Conservation (phyloP, 2,888 invertebrate species). For the Cataglyphis rosenhaueri region DNA sequence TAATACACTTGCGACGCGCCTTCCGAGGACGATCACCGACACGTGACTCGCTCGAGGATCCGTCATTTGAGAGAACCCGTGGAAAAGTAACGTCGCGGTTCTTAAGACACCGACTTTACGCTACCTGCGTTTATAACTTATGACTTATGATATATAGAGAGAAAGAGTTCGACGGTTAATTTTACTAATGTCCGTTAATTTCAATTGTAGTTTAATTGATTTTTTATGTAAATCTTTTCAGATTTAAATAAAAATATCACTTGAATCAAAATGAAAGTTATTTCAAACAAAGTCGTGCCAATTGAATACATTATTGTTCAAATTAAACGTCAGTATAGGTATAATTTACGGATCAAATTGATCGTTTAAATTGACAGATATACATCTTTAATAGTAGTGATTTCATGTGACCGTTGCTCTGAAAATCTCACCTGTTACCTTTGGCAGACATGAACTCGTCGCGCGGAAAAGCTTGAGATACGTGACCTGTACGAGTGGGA, state of each 20-base stretch:
- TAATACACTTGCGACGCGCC: slow-evolving; percentile 49
- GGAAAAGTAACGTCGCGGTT: slow-evolving; percentile 17
- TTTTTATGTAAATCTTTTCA: neutral
- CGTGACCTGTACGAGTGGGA: slow-evolving; percentile 63
- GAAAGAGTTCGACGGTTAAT: neutral
- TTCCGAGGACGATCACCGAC: slow-evolving; percentile 59
- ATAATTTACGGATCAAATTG: neutral
- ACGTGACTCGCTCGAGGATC: slow-evolving; percentile 64
- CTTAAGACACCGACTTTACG: slow-evolving; percentile 25
- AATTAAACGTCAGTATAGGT: neutral
- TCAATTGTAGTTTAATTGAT: neutral
- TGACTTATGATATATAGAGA: slow-evolving; percentile 7
- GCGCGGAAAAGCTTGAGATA: slow-evolving; percentile 61
- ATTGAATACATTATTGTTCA: neutral
- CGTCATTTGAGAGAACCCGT: slow-evolving; percentile 6
- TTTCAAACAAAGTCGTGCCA: neutral
- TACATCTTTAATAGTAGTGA: neutral
- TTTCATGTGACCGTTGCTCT: neutral
- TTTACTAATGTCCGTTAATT: slow-evolving; percentile 10
- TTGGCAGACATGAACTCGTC: slow-evolving; percentile 57
- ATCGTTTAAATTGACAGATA: neutral
- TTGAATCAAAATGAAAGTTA: neutral
- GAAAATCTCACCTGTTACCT: slow-evolving; percentile 72
- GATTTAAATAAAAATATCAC: neutral
- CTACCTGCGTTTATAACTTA: slow-evolving; percentile 24